phyloP scores from a whole-genome alignment of 2,888 invertebrate species.

The Cyclophora punctaria region DNA sequence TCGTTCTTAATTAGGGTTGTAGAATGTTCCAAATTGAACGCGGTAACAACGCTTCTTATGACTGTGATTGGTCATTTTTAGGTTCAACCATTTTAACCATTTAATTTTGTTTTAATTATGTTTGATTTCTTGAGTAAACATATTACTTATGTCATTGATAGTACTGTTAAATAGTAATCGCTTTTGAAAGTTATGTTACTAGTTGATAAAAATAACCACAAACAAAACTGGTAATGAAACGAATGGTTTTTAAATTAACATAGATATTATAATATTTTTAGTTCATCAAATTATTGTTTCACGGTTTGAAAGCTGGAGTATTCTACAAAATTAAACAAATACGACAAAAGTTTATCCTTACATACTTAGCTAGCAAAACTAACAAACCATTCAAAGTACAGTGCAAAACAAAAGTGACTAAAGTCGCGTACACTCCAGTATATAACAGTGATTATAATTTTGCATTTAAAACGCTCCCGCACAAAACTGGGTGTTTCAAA shows the following conservation, averaged over 20 bases:
- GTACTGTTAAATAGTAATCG: no score
- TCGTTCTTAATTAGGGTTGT: constrained; percentile 63
- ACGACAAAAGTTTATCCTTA: not conserved
- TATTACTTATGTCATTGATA: no score
- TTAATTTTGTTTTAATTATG: no score
- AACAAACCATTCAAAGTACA: no score
- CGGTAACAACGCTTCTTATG: constrained; percentile 41
- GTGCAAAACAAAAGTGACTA: constrained; percentile 16
- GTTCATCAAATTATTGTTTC: not conserved
- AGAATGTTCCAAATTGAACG: constrained; percentile 53
- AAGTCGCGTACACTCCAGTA: constrained; percentile 39
- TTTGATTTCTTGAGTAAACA: no score
- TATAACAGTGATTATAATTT: constrained; percentile 56
- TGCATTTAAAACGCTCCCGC: constrained; percentile 38
- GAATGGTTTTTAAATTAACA: not conserved
- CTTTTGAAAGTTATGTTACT: no score
- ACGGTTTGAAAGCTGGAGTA: not conserved
- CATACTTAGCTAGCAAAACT: not conserved
- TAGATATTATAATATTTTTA: not conserved
- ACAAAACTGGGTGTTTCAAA: constrained; percentile 52
- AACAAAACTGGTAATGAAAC: no score
- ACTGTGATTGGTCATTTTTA: constrained; percentile 5
- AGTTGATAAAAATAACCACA: no score
- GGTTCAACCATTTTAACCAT: no score
- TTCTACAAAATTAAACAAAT: no score